Evolutionary conservation across 2,113 vertebrate species (phyloP).

Genomic region (Ammospiza caudacuta): DNA sequence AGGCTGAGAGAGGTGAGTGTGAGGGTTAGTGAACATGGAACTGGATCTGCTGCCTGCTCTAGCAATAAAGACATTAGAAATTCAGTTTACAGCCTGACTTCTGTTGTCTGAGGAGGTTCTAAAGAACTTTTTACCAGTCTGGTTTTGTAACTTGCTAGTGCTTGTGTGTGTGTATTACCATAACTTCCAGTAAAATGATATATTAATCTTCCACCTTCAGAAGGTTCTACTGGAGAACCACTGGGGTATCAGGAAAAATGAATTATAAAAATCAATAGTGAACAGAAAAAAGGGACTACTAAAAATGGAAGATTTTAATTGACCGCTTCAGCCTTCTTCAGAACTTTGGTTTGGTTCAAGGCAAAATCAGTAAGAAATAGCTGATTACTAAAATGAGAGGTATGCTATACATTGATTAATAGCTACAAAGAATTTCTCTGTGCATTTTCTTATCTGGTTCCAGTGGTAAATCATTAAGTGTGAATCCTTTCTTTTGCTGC

Average conservation of each 20-base stretch:
- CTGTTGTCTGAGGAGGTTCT: neutral
- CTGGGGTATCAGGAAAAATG: neutral
- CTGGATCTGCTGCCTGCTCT: neutral
- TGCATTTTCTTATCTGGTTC: neutral
- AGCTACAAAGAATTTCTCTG: neutral
- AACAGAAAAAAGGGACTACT: neutral
- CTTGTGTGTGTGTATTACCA: neutral
- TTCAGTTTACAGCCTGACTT: neutral
- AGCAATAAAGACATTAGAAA: neutral
- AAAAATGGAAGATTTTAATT: neutral
- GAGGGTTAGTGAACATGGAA: accelerated
- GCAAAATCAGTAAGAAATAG: neutral
- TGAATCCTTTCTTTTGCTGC: neutral
- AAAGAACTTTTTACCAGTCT: neutral
- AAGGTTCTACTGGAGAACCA: neutral
- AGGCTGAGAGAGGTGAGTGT: neutral
- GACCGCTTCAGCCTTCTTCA: neutral
- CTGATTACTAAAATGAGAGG: neutral
- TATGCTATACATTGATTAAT: neutral
- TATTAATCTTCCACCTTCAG: neutral
- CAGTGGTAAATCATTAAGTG: neutral
- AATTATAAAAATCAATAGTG: neutral
- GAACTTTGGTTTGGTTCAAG: neutral
- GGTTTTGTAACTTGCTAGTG: neutral
- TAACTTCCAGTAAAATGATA: neutral